Base-by-base conservation (phyloP, 2,797 vertebrate genomes). In the Dendrocincla fuliginosa region DNA sequence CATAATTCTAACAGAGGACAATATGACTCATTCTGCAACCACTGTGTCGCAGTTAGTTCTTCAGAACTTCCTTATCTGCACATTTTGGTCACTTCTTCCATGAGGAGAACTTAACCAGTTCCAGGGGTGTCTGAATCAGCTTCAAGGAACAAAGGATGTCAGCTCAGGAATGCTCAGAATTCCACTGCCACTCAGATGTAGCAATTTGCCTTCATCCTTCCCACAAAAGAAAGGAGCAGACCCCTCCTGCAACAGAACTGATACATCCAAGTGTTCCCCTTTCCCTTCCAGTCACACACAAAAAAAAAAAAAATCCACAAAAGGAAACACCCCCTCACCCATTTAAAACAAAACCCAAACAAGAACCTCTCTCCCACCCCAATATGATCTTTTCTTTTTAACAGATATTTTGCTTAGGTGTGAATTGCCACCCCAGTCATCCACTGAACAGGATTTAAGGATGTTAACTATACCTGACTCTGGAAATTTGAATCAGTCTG, bases 271-370 rank as follows among this genome's bases (percentile, higher is more conserved):
- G 5, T 3, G 8, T 15, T 57, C 5, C 13, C 32, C 27, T 41
- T 76, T 65, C 28, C n/a, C 15, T 37, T 64, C 9, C 23, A 67
- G 27, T 1, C n/a, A 16, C 11, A 74, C 13, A 18, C 46, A 35
- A 35, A 71, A 25, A 30, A 32, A 67, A 30, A 37, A 35, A 42
- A 22, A 44, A 23, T 14, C 2, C 20, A 39, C 8, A 13, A 32
- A 52, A 39, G 9, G 37, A 46, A 44, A 33, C 23, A n/a, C 3
- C 0, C 1, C 3, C 0, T 3, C 3, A 4, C 5, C 23, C 2
- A 8, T 19, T 13, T 20, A 42, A 80, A 93, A 44, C 4, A 41
- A 15, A 25, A 6, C 2, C 12, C 9, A 28, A 80, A 10, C 3
- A 44, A 84, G 14, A 64, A 46, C 3, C 1, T 41, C 10, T 32